Percentiles rank a stretch among this genome's conserved stretches.
Conservation (phyloP, 2,888 invertebrate genomes). For the Apamea monoglypha region DNA sequence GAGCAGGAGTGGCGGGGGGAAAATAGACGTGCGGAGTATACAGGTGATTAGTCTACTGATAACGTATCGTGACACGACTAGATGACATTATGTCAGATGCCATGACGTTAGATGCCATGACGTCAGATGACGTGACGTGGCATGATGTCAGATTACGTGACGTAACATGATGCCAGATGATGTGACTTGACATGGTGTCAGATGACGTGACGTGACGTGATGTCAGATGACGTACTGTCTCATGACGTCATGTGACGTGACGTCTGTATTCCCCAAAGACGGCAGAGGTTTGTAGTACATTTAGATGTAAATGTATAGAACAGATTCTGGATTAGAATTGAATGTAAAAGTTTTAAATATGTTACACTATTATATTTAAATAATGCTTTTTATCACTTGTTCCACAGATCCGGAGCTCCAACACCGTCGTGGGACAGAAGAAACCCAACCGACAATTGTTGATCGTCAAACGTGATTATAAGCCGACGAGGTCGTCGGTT, state of each 20-base stretch:
- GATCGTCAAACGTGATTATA: not conserved
- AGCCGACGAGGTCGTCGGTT: not conserved
- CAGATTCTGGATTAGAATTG: not conserved
- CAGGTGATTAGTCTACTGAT: not conserved
- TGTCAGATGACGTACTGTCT: not conserved
- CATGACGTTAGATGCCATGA: not conserved
- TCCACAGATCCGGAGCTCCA: not conserved
- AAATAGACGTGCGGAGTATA: not conserved
- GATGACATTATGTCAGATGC: no score
- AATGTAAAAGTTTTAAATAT: not conserved
- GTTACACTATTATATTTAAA: not conserved
- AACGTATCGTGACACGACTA: not conserved
- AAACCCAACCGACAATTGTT: slow-evolving; percentile 1
- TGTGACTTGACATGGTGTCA: not conserved
- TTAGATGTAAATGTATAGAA: not conserved
- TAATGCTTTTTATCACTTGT: not conserved
- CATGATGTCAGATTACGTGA: not conserved
- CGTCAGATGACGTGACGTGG: not conserved
- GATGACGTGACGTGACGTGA: not conserved
- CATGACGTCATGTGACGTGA: not conserved
- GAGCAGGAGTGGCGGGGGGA: not conserved
- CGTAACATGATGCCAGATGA: not conserved
- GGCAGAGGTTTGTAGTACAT: not conserved
- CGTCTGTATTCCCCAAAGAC: not conserved
- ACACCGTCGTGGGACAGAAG: not conserved